Base-by-base conservation (phyloP, 2,888 invertebrate species). In the Hermaeophaga mercurialis region DNA sequence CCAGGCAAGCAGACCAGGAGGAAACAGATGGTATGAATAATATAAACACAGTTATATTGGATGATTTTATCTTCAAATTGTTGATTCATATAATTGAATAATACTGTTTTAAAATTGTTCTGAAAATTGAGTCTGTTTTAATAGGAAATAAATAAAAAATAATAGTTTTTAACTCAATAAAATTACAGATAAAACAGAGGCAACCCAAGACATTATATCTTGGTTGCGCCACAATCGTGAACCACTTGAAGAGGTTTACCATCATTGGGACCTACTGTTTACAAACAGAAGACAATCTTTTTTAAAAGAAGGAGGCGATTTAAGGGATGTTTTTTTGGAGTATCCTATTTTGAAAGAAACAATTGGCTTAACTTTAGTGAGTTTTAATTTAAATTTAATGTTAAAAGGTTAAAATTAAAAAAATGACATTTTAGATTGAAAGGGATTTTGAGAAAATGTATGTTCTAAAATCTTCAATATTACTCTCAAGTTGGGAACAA, bases 141-240 rank as follows among this genome's bases (percentile, higher is more conserved):
- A n/a, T n/a, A n/a, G n/a, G n/a, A n/a, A n/a, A n/a, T n/a, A n/a
- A n/a, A n/a, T n/a, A n/a, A n/a, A n/a, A n/a, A n/a, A n/a, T n/a
- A n/a, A n/a, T n/a, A n/a, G n/a, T n/a, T n/a, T n/a, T n/a, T n/a
- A n/a, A n/a, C n/a, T n/a, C n/a, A n/a, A n/a, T n/a, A n/a, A n/a
- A n/a, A n/a, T n/a, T n/a, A n/a, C n/a, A n/a, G n/a, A n/a, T n/a
- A n/a, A n/a, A n/a, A n/a, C n/a, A n/a, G n/a, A n/a, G n/a, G n/a
- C n/a, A n/a, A n/a, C n/a, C n/a, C n/a, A n/a, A n/a, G n/a, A n/a
- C n/a, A n/a, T n/a, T n/a, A n/a, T n/a, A n/a, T n/a, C n/a, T n/a
- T n/a, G n/a, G n/a, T n/a, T n/a, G n/a, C n/a, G n/a, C n/a, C 19
- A 41, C 9, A 41, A 41, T 41, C 17, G 41, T 7, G 41, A 41